Evolutionary conservation across 1,140 invertebrate genomes (phyloP), one percentile per base, ranked within the genome.

Genomic region (Bombyx mandarina): DNA sequence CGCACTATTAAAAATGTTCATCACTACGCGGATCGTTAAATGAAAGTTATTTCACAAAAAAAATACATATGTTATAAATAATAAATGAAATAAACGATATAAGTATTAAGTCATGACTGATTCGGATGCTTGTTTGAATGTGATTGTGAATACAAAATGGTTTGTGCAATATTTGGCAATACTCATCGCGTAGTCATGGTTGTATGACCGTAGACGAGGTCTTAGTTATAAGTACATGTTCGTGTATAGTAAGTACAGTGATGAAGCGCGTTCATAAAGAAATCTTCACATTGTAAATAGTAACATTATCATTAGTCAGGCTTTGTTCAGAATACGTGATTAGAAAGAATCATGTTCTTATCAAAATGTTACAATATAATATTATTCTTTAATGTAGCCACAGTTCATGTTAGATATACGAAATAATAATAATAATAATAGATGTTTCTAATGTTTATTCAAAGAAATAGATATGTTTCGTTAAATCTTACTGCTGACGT

Each of bases 221-320:
- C 58, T 67, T 82, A 90, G 89, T 79, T 87, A 83, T 90, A 89
- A 88, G 87, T 88, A 79, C 82, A 82, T 47, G 85, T 83, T 86
- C 78, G 63, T 78, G 77, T 75, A 67, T 54, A 35, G 26, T 5
- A 35, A 5, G 12, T 65, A 73, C 73, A 72, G 65, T 7, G 1
- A 43, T 43, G 42, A 49, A 6, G 35, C 45, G 26, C 50, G 42
- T 35, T 26, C n/a, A 51, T 51, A 35, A 51, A 35, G 26, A 5
- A 35, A 35, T 54, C 10, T 54, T 54, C 42, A 26, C 50, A 54
- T 44, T 54, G 43, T 54, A 54, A 54, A 54, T 54, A 54, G 12
- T 45, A 45, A 18, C 53, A 43, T 45, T 45, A 45, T 54, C 18
- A 7, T 43, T 46, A 46, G 48, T 0, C 12, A 49, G n/a, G 48